Base-by-base conservation (phyloP, 2,888 invertebrate species). In the Isotomurus palustris region DNA sequence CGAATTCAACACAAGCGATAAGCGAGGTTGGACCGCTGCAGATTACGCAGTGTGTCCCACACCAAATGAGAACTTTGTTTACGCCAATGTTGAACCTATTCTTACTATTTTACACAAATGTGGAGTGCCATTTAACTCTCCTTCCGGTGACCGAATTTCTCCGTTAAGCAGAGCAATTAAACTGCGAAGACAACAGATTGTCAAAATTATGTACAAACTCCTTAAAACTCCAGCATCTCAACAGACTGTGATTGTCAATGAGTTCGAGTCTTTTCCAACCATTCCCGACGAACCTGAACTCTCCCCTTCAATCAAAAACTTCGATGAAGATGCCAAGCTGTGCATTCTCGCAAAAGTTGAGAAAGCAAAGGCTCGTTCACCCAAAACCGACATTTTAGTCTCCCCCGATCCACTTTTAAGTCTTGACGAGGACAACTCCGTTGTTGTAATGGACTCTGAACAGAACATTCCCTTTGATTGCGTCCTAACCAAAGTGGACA, bases 401-500 rank as follows among this genome's bases (percentile, higher is more conserved):
- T n/a, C n/a, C 17, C 59, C 64, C n/a, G 70, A 70, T 36, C 38
- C 53, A 5, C 40, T 68, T 3, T 58, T 61, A 19, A 59, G 56
- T 19, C 8, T 52, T 0, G 63, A 64, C 1, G 48, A 41, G 1
- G 56, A 56, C 14, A 55, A 61, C 14, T 58, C 53, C 10, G 55
- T 76, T 63, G 73, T 78, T n/a, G 69, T 75, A 5, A 66, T 70
- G 35, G 76, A 77, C 62, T 62, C 68, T 27, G 72, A 71, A 2
- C 72, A 72, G 56, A 68, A 73, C 50, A 67, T 75, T 58, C 74
- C 75, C 1, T 78, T 73, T 66, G 76, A 76, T 68, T 73, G 75
- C n/a, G 72, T 77, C 8, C 71, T 80, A 68, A 78, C 76, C 22
- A 77, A 78, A 65, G 77, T 79, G 10, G 78, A 79, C 67, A 72